phyloP scores from a whole-genome alignment of 2,888 invertebrate species.

The Bellardia bayeri region DNA sequence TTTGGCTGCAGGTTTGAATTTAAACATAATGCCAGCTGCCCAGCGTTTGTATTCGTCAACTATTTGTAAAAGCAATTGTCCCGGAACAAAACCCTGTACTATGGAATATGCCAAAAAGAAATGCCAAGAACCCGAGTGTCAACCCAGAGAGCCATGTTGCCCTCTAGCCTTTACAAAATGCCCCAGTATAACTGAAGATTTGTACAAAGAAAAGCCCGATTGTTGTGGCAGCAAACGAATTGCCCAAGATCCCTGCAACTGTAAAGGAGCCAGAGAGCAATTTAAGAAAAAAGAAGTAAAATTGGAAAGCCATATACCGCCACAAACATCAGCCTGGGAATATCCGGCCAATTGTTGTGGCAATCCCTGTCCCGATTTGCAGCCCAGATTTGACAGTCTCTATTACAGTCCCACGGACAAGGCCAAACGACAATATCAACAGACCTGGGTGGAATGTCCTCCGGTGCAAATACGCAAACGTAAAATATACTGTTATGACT shows the following conservation, averaged over 20 bases:
- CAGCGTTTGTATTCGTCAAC: background rate
- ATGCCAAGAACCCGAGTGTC: background rate
- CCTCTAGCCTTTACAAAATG: background rate
- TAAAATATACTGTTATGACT: conserved; percentile 75
- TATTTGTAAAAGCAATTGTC: background rate
- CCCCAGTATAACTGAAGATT: background rate
- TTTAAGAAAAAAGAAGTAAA: conserved; percentile 16
- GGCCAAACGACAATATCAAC: conserved; percentile 77
- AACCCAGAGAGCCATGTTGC: conserved; percentile 14
- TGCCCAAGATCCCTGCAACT: conserved; percentile 30
- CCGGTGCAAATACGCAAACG: conserved; percentile 74
- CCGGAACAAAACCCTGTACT: background rate
- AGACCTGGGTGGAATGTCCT: conserved; percentile 80
- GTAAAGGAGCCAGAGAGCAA: background rate
- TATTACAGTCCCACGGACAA: conserved; percentile 77
- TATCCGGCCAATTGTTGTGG: conserved; percentile 69
- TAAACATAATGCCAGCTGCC: background rate
- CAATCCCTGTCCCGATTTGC: conserved; percentile 71
- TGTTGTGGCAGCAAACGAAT: conserved; percentile 47
- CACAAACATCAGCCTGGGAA: conserved; percentile 32
- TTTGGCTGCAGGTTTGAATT: background rate
- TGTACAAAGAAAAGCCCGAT: background rate
- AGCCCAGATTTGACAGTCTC: conserved; percentile 73
- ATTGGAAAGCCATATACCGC: background rate
- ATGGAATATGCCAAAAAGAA: conserved; percentile 46